These are phyloP conservation scores for Pipra filicauda DNA, from an alignment of 2,113 vertebrate genomes.

Conservation along the genomic window DNA sequence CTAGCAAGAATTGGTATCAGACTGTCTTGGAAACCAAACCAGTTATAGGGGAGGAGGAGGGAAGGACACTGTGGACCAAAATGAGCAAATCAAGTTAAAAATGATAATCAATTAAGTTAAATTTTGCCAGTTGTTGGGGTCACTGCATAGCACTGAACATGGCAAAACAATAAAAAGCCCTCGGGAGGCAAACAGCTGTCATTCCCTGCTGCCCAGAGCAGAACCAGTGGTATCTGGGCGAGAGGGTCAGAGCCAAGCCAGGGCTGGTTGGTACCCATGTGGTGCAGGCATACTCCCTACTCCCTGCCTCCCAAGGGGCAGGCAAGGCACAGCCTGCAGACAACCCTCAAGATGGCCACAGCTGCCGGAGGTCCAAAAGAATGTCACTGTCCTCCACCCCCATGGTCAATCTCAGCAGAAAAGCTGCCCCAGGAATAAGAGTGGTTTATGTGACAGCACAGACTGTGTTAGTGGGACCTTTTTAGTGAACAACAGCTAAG, in stretches of 20 bases:
- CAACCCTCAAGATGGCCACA: rapidly evolving
- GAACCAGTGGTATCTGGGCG: neutral
- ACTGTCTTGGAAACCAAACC: neutral
- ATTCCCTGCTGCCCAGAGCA: neutral
- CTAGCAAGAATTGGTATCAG: neutral
- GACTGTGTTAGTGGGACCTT: neutral
- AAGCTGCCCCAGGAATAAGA: neutral
- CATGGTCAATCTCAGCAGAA: neutral
- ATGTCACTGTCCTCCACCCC: neutral
- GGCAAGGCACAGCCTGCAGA: neutral
- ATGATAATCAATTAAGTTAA: neutral
- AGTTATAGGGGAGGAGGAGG: neutral
- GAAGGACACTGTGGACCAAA: neutral
- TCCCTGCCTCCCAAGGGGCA: rapidly evolving
- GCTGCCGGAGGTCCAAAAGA: neutral
- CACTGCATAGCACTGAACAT: neutral
- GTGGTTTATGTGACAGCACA: neutral
- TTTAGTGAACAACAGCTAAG: neutral
- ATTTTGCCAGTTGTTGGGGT: neutral
- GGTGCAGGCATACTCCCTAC: neutral
- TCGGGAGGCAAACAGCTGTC: neutral
- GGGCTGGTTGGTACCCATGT: rapidly evolving
- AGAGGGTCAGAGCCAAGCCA: neutral
- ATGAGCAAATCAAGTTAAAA: neutral
- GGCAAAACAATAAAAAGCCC: neutral